Base-by-base conservation (phyloP, 2,797 vertebrate species). In the Taeniopygia guttata region DNA sequence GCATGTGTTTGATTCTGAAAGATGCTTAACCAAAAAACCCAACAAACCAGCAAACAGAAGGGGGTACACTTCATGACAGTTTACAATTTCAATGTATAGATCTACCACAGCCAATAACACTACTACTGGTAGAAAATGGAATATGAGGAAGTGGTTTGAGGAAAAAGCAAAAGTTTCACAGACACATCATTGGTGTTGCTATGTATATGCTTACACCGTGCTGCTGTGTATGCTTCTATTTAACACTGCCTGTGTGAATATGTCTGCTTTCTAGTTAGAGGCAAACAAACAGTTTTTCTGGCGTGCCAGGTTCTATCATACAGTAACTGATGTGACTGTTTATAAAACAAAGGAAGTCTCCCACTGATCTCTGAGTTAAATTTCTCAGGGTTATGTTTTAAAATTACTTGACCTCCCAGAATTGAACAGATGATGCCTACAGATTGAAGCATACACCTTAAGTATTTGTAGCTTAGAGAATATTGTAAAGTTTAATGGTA, bases 321-420 rank as follows among this genome's bases (percentile, higher is more conserved):
- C 11, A 59, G 38, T 43, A 94, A 82, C n/a, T 30, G 32, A 82
- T 56, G 46, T 66, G 58, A 55, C 62, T 88, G 43, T 81, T 87
- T 77, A 56, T 77, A 85, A 93, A 95, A 77, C 16, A 79, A 69
- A 84, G 89, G 21, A 52, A 77, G 5, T 81, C 12, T 76, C 74
- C 46, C 46, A 64, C 32, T 87, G 46, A 22, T 67, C 36, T 88
- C 29, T 30, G 21, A 93, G 70, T 76, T 79, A 77, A 67, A 95
- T 90, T 93, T 91, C 32, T 84, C 55, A 36, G 45, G 29, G 52
- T 91, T 89, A 74, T 54, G 32, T 84, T 90, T 94, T 81, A 83
- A 93, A 96, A 95, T 84, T 82, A 86, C 54, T 89, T 94, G 84
- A 92, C 63, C 69, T 45, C 58, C 36, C 82, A 67, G 58, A 95